These are phyloP conservation scores for Hofmannophila pseudospretella DNA, from an alignment of 2,888 invertebrate species.

Conservation along the genomic window DNA sequence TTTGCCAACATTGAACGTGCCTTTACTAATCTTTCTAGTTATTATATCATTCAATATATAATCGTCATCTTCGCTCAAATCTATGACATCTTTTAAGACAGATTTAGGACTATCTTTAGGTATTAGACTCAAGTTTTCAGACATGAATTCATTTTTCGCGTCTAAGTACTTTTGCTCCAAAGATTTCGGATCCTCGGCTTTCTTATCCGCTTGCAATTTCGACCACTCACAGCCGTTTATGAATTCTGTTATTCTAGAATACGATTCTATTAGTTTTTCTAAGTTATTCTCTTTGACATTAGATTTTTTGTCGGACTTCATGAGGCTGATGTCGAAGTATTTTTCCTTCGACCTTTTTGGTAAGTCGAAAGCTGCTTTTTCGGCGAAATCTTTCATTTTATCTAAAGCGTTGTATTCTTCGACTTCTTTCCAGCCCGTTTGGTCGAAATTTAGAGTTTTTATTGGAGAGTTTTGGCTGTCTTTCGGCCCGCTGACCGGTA, in stretches of 20 bases:
- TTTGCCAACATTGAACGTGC: conserved; percentile 59
- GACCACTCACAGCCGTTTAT: conserved; percentile 74
- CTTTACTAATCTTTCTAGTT: conserved; percentile 52
- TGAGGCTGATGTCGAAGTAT: conserved; percentile 44
- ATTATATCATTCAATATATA: conserved; percentile 49
- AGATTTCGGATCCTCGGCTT: conserved; percentile 47
- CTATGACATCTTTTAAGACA: conserved; percentile 58
- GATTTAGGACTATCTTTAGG: conserved; percentile 56
- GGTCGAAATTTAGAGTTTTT: conserved; percentile 52
- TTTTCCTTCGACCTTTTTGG: conserved; percentile 56
- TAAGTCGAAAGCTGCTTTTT: conserved; percentile 67
- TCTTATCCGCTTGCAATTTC: conserved; percentile 46
- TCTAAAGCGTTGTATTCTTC: conserved; percentile 71
- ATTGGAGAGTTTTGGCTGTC: conserved; percentile 47
- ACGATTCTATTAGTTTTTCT: conserved; percentile 62
- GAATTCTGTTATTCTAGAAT: conserved; percentile 68
- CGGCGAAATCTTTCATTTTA: conserved; percentile 73
- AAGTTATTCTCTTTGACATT: conserved; percentile 57
- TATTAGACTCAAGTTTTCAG: conserved; percentile 61
- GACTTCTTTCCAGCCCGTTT: conserved; percentile 50
- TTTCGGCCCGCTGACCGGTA: conserved; percentile 61
- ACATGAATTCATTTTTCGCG: conserved; percentile 73
- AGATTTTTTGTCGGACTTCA: conserved; percentile 39
- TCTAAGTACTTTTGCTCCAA: conserved; percentile 66
- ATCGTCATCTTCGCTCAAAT: conserved; percentile 61